Evolutionary conservation across 2,888 invertebrate genomes (phyloP).

Genomic region (Drosophila meridionalis): DNA sequence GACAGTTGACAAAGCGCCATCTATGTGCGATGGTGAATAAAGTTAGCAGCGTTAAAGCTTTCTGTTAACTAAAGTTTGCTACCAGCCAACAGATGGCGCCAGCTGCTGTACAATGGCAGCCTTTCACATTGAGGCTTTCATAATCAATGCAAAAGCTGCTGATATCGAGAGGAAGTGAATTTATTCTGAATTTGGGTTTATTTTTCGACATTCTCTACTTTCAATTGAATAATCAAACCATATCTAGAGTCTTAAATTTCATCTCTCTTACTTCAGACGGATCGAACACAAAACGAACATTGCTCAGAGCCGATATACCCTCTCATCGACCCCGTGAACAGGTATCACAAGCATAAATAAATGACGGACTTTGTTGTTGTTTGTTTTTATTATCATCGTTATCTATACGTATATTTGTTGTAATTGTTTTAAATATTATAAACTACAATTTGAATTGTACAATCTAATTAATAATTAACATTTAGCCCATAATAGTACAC

Average conservation of each 20-base stretch:
- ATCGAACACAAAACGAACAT: no score
- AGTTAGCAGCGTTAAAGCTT: background rate
- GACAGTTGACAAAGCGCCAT: conserved; percentile 20
- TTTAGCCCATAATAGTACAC: conserved; percentile 76
- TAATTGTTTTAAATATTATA: conserved; percentile 73
- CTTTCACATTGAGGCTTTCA: no score
- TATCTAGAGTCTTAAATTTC: no score
- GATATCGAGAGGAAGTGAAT: background rate
- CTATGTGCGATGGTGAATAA: conserved; percentile 7
- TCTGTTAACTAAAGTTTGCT: background rate
- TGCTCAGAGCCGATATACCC: background rate
- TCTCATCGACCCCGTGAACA: background rate
- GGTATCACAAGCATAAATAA: background rate
- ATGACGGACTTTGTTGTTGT: background rate
- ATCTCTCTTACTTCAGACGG: no score
- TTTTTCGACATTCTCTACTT: no score
- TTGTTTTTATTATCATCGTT: conserved; percentile 56
- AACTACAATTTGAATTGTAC: conserved; percentile 78
- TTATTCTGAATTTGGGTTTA: no score
- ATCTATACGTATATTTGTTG: conserved; percentile 42
- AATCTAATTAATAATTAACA: conserved; percentile 78
- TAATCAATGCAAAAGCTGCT: no score
- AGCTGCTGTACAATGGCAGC: no score
- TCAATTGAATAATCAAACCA: background rate
- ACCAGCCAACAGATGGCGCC: conserved; percentile 32